phyloP scores from a whole-genome alignment of 2,888 invertebrate species.

The Epicampocera succincta region DNA sequence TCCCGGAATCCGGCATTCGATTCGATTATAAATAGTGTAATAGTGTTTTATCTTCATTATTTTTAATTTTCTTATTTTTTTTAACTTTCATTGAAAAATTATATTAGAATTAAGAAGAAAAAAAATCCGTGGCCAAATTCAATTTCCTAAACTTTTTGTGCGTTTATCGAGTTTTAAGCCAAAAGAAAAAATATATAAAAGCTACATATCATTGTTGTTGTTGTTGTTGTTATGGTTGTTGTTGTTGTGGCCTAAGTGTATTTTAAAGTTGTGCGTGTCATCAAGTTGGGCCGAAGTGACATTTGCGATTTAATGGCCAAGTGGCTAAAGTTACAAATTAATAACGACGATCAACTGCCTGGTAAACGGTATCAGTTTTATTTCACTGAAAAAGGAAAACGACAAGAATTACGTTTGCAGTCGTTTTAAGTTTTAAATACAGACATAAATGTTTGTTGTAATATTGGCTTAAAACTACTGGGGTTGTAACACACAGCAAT shows the following conservation, averaged over 20 bases:
- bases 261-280: conserved; percentile 78
- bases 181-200: conserved; percentile 7
- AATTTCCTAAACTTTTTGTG: background rate
- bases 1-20: no score
- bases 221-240: no score
- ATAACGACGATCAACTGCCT: conserved; percentile 70
- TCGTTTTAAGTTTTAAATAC: conserved; percentile 30
- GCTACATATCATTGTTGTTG: no score
- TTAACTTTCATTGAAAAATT: no score
- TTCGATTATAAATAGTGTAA: no score
- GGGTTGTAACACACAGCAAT: conserved; percentile 73
- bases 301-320: conserved; percentile 81
- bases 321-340: conserved; percentile 77
- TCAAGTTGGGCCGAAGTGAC: conserved; percentile 80
- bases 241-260: conserved; percentile 11
- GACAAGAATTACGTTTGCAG: conserved; percentile 16
- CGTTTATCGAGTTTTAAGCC: no score
- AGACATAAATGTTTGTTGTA: conserved; percentile 26
- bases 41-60: no score
- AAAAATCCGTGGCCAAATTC: background rate
- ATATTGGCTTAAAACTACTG: conserved; percentile 69
- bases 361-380: conserved; percentile 47
- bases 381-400: background rate
- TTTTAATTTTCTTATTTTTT: no score
- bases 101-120: no score